Evolutionary conservation across 2,797 vertebrate species (phyloP), one percentile per base, ranked within the genome.

Genomic region (Pristis pectinata): DNA sequence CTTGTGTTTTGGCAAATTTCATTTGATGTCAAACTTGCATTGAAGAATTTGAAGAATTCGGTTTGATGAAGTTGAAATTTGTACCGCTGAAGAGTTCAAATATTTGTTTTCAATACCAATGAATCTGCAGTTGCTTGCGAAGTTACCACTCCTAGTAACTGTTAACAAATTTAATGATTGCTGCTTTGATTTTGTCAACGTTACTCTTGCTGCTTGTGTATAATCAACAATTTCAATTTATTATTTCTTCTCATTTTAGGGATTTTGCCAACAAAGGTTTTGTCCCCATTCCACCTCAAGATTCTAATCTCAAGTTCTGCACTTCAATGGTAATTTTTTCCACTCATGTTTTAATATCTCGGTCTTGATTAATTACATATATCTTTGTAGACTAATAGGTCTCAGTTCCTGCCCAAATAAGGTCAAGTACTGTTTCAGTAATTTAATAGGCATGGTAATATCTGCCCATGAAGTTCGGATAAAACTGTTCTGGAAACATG

Each of bases 401-500:
- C 44, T 76, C 72, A 76, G 49, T 56, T 94, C 70, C 41, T 76
- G 24, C 41, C 92, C 92, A 94, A 53, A 94, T 94, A 94, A 94
- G 92, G 92, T 27, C 44, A 53, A 53, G 44, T n/a, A n/a, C 49
- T n/a, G 27, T 76, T 94, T 76, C 41, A 76, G 70, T 34, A 76
- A 94, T 95, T 95, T 91, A 94, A 67, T 83, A 61, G 94, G 76
- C 59, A 67, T 13, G 79, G 61, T 67, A 89, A 93, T 94, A 93
- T 74, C 87, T 53, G 13, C 83, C 67, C 37, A 56, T 74, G 82
- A 89, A 94, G 67, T 94, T 94, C 89, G 37, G 79, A 91, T 83
- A 70, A 27, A 95, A 95, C 95, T 94, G 72, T 70, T 82, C 94
- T 96, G 95, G 96, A 96, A 95, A 85, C 7, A 61, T 95, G 96